Evolutionary conservation across 1,140 invertebrate species (phyloP), one percentile per base, ranked within the genome.

Genomic region (Pogonognathellus flavescens): DNA sequence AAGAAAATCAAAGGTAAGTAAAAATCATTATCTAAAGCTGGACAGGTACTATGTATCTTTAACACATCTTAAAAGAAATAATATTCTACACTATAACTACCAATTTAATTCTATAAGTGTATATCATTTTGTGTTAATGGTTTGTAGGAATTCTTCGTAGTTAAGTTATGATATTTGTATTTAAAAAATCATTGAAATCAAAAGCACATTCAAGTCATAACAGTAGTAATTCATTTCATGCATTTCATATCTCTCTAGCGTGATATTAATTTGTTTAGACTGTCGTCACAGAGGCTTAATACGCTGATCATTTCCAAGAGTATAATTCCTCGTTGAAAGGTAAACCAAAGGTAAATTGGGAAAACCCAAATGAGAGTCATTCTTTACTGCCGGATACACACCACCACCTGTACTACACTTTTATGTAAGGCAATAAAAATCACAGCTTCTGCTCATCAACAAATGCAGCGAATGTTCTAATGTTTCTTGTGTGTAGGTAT

Each of bases 351-450:
- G 25, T 31, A 76, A 76, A 76, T 76, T 76, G 41, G 70, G 41
- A 76, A 50, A 41, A 76, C n/a, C 70, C 41, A 76, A 76, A 76
- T 76, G 70, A 76, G 25, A 76, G 31, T 49, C 70, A 76, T 76
- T 76, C n/a, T 76, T 76, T 76, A 76, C 70, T 49, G 70, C 14
- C 25, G 70, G 41, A 76, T 76, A 31, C 25, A 7, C 70, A 76
- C 41, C 31, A 41, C 31, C 20, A 31, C 10, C 3, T 14, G 20
- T 18, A 60, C 59, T 18, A 25, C 20, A 66, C 62, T 66, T 66
- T 66, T 13, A 66, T 25, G 22, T 25, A 66, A 66, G 62, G 70
- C 16, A 41, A 76, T 76, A 76, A 76, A 62, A 76, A 76, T 76
- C 70, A 25, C 13, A 76, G 70, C 41, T 76, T 76, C 41, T 18